These are phyloP conservation scores for Lucinisca nassula DNA, from an alignment of 2,888 invertebrate genomes.

Conservation along the genomic window DNA sequence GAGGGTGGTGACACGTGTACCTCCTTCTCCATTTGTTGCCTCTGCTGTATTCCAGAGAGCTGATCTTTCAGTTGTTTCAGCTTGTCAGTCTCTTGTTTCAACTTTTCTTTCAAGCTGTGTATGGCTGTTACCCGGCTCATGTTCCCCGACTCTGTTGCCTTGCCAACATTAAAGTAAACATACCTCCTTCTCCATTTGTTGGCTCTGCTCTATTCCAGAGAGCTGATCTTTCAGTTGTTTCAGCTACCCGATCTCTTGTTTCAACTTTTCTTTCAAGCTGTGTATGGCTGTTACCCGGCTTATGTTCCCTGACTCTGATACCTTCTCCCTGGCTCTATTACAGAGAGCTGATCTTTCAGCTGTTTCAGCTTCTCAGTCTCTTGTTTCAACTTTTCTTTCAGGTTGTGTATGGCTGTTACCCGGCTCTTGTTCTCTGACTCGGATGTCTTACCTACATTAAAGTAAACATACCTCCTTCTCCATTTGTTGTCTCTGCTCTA, in stretches of 20 bases:
- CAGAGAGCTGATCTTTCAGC: constrained; percentile 80
- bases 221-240: constrained; percentile 81
- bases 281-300: constrained; percentile 83
- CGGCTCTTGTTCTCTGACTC: constrained; percentile 84
- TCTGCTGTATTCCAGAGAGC: constrained; percentile 82
- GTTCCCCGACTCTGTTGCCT: constrained; percentile 82
- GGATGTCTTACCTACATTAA: constrained; percentile 70
- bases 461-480: constrained; percentile 80
- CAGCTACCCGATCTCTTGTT: constrained; percentile 82
- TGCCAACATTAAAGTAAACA: constrained; percentile 54
- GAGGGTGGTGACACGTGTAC: no score
- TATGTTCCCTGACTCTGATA: constrained; percentile 84
- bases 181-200: constrained; percentile 83
- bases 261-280: constrained; percentile 84
- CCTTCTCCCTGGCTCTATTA: constrained; percentile 80
- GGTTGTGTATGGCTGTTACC: constrained; percentile 84
- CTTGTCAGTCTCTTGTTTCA: constrained; percentile 83
- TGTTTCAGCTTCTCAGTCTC: constrained; percentile 83
- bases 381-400: constrained; percentile 84
- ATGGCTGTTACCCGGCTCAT: constrained; percentile 84
- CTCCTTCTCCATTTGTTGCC: constrained; percentile 82
- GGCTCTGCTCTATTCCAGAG: constrained; percentile 82
- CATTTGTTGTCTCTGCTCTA: constrained; percentile 82
- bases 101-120: constrained; percentile 84
- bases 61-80: constrained; percentile 81